phyloP scores from a whole-genome alignment of 2,797 vertebrate genomes.

The Myotis daubentonii region DNA sequence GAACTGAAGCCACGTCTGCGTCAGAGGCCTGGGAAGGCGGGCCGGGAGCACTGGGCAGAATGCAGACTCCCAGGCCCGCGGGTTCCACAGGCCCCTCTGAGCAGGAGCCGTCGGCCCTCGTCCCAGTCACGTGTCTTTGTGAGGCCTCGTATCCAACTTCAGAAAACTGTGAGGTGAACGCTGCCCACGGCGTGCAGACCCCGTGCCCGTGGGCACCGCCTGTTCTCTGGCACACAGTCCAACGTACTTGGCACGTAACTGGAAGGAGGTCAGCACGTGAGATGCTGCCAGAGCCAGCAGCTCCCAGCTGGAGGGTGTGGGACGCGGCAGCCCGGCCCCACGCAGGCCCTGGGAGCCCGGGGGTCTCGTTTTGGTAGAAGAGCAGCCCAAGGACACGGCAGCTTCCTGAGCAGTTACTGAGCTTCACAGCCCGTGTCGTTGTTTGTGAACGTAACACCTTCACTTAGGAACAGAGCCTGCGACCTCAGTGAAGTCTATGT shows the following conservation, averaged over 20 bases:
- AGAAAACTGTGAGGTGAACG: too few species aligned
- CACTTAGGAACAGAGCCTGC: background rate
- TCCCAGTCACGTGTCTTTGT: background rate
- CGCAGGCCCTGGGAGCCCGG: background rate
- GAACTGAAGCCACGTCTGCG: background rate
- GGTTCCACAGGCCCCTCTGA: too few species aligned
- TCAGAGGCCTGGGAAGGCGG: background rate
- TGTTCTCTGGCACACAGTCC: too few species aligned
- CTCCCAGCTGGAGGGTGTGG: background rate
- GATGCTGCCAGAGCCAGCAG: background rate
- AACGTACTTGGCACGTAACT: too few species aligned
- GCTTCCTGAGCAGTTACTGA: accelerated
- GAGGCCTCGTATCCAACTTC: background rate
- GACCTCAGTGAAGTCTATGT: too few species aligned
- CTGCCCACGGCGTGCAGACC: background rate
- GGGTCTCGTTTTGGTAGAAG: background rate
- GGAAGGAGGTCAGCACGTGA: background rate
- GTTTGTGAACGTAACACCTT: too few species aligned
- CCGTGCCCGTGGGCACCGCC: background rate
- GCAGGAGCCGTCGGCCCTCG: too few species aligned
- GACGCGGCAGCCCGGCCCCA: background rate
- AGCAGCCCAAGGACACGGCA: too few species aligned
- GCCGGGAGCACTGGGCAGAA: background rate
- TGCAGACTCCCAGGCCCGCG: too few species aligned
- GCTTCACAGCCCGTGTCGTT: accelerated